phyloP scores from a whole-genome alignment of 2,113 vertebrate genomes.

The Polypterus bichir region DNA sequence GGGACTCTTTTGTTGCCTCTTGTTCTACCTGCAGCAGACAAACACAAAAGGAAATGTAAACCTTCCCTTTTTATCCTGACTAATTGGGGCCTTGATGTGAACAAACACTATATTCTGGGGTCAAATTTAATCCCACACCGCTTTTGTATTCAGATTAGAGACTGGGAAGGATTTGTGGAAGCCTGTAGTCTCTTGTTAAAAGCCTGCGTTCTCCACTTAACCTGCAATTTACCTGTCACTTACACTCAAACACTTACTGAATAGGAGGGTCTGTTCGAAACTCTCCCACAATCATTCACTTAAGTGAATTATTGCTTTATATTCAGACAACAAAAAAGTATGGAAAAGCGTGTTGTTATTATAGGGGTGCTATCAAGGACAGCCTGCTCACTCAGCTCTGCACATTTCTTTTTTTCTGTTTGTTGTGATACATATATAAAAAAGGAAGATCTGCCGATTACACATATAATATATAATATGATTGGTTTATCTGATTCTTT shows the following conservation, averaged over 20 bases:
- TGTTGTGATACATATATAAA: too few species aligned
- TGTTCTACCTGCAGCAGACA: conserved; percentile 48
- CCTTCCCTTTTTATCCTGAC: conserved; percentile 44
- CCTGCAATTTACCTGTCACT: conserved; percentile 92
- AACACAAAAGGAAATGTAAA: conserved; percentile 57
- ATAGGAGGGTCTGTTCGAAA: conserved; percentile 29
- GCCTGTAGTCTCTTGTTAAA: conserved; percentile 69
- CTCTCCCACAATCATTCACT: conserved; percentile 17
- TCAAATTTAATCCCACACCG: conserved; percentile 78
- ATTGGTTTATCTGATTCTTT: too few species aligned
- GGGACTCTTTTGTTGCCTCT: conserved; percentile 38
- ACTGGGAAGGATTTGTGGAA: conserved; percentile 79
- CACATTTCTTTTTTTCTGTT: too few species aligned
- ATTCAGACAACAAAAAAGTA: conserved; percentile 25
- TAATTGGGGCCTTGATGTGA: conserved; percentile 52
- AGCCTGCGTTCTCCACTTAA: conserved; percentile 81
- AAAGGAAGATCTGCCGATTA: too few species aligned
- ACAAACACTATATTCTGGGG: conserved; percentile 67
- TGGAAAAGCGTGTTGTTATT: conserved; percentile 25
- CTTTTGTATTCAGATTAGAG: conserved; percentile 94
- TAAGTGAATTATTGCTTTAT: conserved; percentile 27
- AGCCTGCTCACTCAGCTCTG: too few species aligned
- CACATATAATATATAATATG: too few species aligned
- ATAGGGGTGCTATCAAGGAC: too few species aligned
- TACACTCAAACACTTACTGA: conserved; percentile 50